Percentiles rank a stretch among this genome's conserved stretches.
phyloP scores from a whole-genome alignment of 2,113 vertebrate genomes.

The Pontoporia blainvillei region DNA sequence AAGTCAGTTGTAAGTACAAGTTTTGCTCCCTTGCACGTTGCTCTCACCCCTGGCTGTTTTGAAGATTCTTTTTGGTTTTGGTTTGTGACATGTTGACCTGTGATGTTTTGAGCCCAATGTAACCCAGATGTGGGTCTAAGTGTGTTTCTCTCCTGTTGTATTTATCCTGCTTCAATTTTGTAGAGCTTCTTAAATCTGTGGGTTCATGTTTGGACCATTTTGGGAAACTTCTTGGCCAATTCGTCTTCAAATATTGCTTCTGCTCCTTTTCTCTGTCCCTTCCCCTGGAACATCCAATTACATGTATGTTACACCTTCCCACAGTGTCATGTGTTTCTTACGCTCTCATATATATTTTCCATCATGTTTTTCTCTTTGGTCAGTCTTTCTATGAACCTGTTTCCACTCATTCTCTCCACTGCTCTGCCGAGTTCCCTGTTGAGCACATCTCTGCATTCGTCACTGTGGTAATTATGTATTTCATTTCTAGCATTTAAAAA shows the following conservation, averaged over 20 bases:
- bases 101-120: background rate
- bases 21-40: background rate
- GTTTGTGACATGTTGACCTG: background rate
- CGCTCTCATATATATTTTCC: background rate
- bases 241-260: background rate
- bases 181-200: background rate
- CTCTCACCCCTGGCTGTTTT: background rate
- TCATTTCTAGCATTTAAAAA: background rate
- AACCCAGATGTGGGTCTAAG: background rate
- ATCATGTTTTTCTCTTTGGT: background rate
- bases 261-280: background rate
- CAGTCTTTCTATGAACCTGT: background rate
- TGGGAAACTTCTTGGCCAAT: background rate
- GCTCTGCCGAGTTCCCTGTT: background rate
- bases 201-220: background rate
- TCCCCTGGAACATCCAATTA: background rate
- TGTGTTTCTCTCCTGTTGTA: background rate
- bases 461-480: background rate
- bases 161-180: background rate
- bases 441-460: background rate
- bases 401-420: background rate
- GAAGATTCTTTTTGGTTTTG: background rate
- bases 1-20: background rate
- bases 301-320: background rate
- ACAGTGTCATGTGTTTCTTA: background rate